Evolutionary conservation across 2,797 vertebrate species (phyloP).

Genomic region (Sylvilagus floridanus): DNA sequence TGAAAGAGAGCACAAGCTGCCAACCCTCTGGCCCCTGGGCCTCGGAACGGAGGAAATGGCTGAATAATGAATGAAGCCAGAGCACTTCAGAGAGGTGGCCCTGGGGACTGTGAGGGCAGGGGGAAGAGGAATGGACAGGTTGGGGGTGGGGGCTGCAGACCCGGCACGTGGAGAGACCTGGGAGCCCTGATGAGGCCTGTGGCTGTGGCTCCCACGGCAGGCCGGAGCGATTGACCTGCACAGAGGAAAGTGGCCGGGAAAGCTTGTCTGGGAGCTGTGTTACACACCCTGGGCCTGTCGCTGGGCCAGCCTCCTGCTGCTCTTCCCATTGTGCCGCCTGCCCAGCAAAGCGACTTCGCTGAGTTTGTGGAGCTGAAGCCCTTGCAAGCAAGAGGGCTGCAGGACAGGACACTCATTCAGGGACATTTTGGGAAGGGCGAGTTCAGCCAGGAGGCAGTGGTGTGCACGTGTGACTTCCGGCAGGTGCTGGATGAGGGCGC

Average conservation of each 20-base stretch:
- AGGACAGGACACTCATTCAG: background rate
- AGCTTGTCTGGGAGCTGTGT: background rate
- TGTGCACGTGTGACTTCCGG: background rate
- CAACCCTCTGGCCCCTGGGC: constrained; percentile 61
- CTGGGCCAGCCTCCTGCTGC: background rate
- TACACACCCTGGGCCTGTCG: background rate
- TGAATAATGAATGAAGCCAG: constrained; percentile 77
- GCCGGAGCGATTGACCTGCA: background rate
- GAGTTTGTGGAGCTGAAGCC: background rate
- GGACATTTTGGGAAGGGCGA: background rate
- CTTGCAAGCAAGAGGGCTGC: background rate
- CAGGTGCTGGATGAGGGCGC: background rate
- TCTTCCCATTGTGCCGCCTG: background rate
- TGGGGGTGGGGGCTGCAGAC: background rate
- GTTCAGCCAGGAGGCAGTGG: no score
- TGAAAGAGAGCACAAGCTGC: constrained; percentile 58
- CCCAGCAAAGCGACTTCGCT: background rate
- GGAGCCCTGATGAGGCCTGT: background rate
- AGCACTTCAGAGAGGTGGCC: constrained; percentile 70
- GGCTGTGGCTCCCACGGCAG: background rate
- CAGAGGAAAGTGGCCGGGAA: background rate
- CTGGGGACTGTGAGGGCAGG: constrained; percentile 6
- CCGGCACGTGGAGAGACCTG: background rate
- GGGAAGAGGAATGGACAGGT: background rate
- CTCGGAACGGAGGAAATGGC: constrained; percentile 63